phyloP scores from a whole-genome alignment of 2,888 invertebrate species.

The Dinocampus coccinellae region DNA sequence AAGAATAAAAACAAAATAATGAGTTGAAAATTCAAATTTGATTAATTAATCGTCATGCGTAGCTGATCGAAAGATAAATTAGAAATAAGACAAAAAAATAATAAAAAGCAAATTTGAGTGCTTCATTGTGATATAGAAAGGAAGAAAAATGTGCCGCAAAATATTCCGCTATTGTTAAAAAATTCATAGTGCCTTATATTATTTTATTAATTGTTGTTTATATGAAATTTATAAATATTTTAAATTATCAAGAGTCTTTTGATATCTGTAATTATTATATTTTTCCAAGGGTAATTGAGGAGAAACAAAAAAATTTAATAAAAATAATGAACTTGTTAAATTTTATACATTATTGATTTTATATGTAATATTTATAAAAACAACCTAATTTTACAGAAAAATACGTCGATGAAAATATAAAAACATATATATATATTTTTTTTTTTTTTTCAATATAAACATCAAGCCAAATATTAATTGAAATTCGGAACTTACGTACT shows the following conservation, averaged over 20 bases:
- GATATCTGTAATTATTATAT: not conserved
- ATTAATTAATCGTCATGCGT: not conserved
- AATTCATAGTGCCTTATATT: not conserved
- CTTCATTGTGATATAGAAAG: not conserved
- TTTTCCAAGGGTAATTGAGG: not conserved
- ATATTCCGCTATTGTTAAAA: not conserved
- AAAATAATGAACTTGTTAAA: no score
- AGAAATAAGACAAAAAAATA: not conserved
- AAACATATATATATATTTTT: no score
- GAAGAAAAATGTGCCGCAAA: no score
- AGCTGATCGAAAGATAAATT: not conserved
- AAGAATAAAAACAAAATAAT: not conserved
- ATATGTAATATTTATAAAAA: constrained; percentile 8
- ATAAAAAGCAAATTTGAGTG: not conserved
- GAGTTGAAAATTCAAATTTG: not conserved
- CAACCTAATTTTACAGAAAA: constrained; percentile 5
- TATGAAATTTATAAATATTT: not conserved
- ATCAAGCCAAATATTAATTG: no score
- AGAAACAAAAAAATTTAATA: not conserved
- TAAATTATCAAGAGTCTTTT: not conserved
- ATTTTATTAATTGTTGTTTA: not conserved
- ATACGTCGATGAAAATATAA: no score
- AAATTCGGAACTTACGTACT: no score
- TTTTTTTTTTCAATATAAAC: no score
- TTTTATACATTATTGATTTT: constrained; percentile 5